Base-by-base conservation (phyloP, 2,888 invertebrate genomes). In the Lepeophtheirus nordmannii region DNA sequence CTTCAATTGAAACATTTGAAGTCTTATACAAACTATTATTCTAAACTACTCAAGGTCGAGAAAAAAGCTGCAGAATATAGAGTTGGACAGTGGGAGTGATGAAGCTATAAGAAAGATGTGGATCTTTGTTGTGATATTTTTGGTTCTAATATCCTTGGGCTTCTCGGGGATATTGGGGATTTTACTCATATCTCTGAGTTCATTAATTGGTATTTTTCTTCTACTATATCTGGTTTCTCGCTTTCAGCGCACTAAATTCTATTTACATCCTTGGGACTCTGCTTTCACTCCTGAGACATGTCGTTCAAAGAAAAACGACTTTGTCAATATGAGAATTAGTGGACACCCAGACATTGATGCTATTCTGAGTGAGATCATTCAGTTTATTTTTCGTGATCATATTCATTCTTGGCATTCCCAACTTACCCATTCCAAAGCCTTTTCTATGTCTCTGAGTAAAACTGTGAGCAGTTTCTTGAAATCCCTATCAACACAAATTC, bases 361-460 rank as follows among this genome's bases (percentile, higher is more conserved):
- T 72, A 87, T 86, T 70, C 78, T 90, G 63, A 87, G 88, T 77
- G 81, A 88, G 78, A 88, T 89, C 72, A 79, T 90, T 71, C 83
- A 83, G 68, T 87, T 85, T 70, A 81, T 88, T 65, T 80, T 89
- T 64, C 80, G 87, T 73, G 90, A 90, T 76, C 88, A 89, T 78
- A 83, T 90, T 59, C 82, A 83, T 69, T 82, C 85, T 0, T 80
- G 81, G 81, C 80, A 80, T 72, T 72, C 76, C 67, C 74, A 75
- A 58, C 72, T 81, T 23, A 80, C 79, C 70, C 81, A 82, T 71
- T 85, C 89, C 76, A 82, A 84, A 70, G 85, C 86, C 73, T 86
- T 89, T 73, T 80, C 83, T 41, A 79, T 84, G 74, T 80, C 83
- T 69, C 81, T 87, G 41, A 81, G 83, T 73, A 80, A 81, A 70